Base-by-base conservation (phyloP, 2,113 vertebrate genomes). In the Amphilophus citrinellus region DNA sequence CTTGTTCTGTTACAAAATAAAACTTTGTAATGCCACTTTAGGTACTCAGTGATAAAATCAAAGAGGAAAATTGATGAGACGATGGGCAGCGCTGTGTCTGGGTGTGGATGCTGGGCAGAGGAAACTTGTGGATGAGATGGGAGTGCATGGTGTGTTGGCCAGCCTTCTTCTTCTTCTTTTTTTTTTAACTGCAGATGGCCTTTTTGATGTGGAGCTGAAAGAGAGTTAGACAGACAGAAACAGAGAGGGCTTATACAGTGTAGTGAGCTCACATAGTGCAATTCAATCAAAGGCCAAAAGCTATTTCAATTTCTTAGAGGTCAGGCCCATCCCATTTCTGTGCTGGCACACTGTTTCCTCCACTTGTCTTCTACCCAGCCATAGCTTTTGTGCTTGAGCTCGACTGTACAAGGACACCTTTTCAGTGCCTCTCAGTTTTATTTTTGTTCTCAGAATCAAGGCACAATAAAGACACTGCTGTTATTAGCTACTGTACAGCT, bases 261-360 rank as follows among this genome's bases (percentile, higher is more conserved):
- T 42, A 78, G 85, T 86, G 92, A 92, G 87, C 80, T 89, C 92
- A 93, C 88, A 84, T 84, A 78, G 85, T 68, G 84, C 86, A 87
- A 92, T 92, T 89, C 92, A 94, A 93, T 93, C 94, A 94, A 95
- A 95, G 92, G 90, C 86, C 84, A 86, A 88, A 91, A 85, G 85
- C 89, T 84, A 93, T 94, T 94, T 93, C 86, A 94, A 94, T 93
- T 92, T 95, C 89, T 91, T 85, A 88, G 90, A 94, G 90, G 83
- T 89, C 59, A 61, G 87, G 88, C 79, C 77, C 80, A 87, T 79
- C 88, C 87, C 13, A 14, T 77, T 80, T 91, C 88, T 77, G 53
- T 76, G 53, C 78, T 37, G 22, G 58, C 42, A 20, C 27, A 1
- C 68, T 15, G 63, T 82, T 86, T 80, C 83, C 87, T 85, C 24